A percentile compares a stretch with the other conserved stretches of the same genome.
These are phyloP conservation scores for Barbus barbus DNA, from an alignment of 2,113 vertebrate species.

Conservation along the genomic window DNA sequence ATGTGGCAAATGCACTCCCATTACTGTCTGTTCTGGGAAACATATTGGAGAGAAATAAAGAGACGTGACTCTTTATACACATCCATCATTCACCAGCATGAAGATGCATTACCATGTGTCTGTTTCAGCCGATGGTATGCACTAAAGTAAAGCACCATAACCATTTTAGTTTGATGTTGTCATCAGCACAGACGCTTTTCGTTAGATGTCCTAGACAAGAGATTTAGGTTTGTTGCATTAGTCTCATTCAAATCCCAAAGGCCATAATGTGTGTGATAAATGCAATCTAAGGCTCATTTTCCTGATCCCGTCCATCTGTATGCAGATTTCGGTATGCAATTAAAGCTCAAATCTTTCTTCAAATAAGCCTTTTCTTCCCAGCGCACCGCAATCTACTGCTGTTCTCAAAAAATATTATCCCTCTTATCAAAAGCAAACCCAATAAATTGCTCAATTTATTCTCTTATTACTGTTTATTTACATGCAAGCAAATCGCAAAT, in stretches of 20 bases:
- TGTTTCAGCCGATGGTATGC: constrained; percentile 14
- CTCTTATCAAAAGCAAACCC: constrained; percentile 78
- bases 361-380: constrained; percentile 67
- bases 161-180: constrained; percentile 15
- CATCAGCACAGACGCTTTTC: not conserved
- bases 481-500: constrained; percentile 47
- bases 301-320: constrained; percentile 58
- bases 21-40: not conserved
- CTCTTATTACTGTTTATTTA: constrained; percentile 48
- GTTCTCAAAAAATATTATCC: constrained; percentile 73
- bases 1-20: constrained; percentile 11
- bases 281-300: not conserved
- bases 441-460: constrained; percentile 66
- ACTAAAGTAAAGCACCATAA: not conserved
- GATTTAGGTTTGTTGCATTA: not conserved
- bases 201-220: not conserved
- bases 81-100: constrained; percentile 10
- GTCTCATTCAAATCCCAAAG: not conserved
- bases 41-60: not conserved
- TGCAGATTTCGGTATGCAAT: constrained; percentile 69
- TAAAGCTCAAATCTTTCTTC: constrained; percentile 74
- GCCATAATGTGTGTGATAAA: not conserved
- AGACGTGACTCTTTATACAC: not conserved
- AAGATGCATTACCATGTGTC: constrained; percentile 11
- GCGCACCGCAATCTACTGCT: constrained; percentile 57